Conservation (phyloP, 2,888 invertebrate species). For the Ptycholaimellus sp. region DNA sequence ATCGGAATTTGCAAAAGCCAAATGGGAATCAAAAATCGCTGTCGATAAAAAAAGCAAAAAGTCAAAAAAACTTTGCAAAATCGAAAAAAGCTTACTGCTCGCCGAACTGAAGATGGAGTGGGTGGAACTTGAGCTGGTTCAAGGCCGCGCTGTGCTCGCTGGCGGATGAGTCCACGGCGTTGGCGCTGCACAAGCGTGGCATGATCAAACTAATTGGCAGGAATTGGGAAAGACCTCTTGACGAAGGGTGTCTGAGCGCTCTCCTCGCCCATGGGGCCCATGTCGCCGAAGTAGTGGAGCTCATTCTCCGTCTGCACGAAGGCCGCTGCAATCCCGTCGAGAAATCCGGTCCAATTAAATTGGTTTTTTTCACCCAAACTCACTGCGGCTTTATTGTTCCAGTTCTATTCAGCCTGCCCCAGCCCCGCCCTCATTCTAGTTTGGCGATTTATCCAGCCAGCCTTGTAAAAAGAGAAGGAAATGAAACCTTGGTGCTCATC, state of each 20-base stretch:
- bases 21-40: too few relatives aligned
- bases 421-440: too few relatives aligned
- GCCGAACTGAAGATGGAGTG: conserved; percentile 44
- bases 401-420: too few relatives aligned
- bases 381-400: too few relatives aligned
- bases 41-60: not conserved
- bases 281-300: conserved; percentile 43
- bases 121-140: conserved; percentile 34
- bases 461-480: too few relatives aligned
- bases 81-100: conserved; percentile 36
- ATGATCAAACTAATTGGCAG: conserved; percentile 9
- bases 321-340: conserved; percentile 39
- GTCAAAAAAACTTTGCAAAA: conserved; percentile 1
- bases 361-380: too few relatives aligned
- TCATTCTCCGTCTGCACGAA: conserved; percentile 47
- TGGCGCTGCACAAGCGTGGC: conserved; percentile 6
- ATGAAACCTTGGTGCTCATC: too few relatives aligned
- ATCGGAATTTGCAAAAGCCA: too few relatives aligned
- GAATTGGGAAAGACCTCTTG: conserved; percentile 13
- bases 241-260: conserved; percentile 9
- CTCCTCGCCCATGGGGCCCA: conserved; percentile 24
- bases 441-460: too few relatives aligned
- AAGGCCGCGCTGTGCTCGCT: not conserved
- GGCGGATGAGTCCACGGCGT: conserved; percentile 8
- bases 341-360: too few relatives aligned